Evolutionary conservation across 23 tunicate species (phyloP).

Genomic region (Clavelina lepadiformis): DNA sequence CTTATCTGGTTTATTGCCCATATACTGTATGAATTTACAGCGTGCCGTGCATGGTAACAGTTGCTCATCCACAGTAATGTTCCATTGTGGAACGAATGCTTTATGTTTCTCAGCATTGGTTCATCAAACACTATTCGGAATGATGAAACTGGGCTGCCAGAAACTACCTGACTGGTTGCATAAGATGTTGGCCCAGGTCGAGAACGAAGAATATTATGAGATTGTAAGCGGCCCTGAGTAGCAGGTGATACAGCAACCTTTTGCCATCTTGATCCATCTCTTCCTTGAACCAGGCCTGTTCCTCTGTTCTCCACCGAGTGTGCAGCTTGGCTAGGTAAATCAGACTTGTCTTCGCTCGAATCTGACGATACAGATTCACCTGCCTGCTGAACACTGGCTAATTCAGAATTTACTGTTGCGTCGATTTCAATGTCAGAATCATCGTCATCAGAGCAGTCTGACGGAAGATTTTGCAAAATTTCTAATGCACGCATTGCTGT

Average conservation of each 20-base stretch:
- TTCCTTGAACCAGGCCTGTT: constrained; percentile 20
- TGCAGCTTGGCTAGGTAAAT: no score
- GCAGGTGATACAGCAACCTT: constrained; percentile 15
- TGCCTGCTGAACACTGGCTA: no score
- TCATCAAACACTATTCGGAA: constrained; percentile 18
- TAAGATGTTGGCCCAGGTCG: constrained; percentile 20
- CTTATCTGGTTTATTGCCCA: constrained; percentile 16
- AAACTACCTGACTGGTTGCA: constrained; percentile 16
- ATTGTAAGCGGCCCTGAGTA: constrained; percentile 31
- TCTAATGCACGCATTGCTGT: no score
- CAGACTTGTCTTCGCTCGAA: no score
- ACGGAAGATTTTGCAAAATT: no score
- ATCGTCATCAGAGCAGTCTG: no score
- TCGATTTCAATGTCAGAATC: no score
- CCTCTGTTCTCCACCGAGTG: constrained; percentile 3
- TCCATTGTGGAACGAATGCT: constrained; percentile 27
- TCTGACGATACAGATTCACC: background rate
- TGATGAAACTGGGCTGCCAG: constrained; percentile 16
- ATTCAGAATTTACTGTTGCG: no score
- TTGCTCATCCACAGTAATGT: constrained; percentile 25
- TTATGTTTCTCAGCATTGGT: constrained; percentile 36
- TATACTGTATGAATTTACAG: constrained; percentile 5
- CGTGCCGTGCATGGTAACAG: constrained; percentile 4
- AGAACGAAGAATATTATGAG: constrained; percentile 21
- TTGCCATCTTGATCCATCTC: constrained; percentile 24